These are phyloP conservation scores for Paralvinella palmiformis DNA, from an alignment of 1,140 invertebrate species.

Conservation along the genomic window DNA sequence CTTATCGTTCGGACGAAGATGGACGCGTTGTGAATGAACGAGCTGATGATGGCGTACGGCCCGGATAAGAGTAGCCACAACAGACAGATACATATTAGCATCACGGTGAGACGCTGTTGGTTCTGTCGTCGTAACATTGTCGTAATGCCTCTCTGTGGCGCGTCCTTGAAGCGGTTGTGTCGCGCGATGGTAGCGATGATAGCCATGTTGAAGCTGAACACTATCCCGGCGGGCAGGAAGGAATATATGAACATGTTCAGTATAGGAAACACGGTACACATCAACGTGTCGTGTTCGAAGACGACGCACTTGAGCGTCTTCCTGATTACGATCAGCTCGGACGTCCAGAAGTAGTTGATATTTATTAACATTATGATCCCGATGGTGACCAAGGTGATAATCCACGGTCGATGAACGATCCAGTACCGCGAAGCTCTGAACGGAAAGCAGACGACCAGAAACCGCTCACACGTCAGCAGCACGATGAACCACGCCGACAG, in stretches of 20 bases:
- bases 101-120: constrained; percentile 13
- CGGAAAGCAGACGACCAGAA: constrained; percentile 13
- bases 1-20: not conserved
- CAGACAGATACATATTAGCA: not conserved
- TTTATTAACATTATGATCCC: constrained; percentile 2
- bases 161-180: not conserved
- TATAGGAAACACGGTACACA: not conserved
- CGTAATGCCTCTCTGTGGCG: not conserved
- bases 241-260: constrained; percentile 12
- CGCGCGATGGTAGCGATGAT: constrained; percentile 6
- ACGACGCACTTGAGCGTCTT: not conserved
- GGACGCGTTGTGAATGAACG: not conserved
- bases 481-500: constrained; percentile 13
- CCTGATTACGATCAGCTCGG: not conserved
- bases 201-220: constrained; percentile 5
- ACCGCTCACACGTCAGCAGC: constrained; percentile 4
- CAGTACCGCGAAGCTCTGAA: not conserved
- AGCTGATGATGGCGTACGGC: constrained; percentile 2
- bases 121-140: not conserved
- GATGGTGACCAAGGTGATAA: not conserved
- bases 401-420: constrained; percentile 1
- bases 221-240: not conserved
- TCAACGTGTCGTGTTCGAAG: not conserved
- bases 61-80: constrained; percentile 6
- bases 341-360: constrained; percentile 5